Evolutionary conservation across 1,140 invertebrate species (phyloP).

Genomic region (Matsumurasca onukii): DNA sequence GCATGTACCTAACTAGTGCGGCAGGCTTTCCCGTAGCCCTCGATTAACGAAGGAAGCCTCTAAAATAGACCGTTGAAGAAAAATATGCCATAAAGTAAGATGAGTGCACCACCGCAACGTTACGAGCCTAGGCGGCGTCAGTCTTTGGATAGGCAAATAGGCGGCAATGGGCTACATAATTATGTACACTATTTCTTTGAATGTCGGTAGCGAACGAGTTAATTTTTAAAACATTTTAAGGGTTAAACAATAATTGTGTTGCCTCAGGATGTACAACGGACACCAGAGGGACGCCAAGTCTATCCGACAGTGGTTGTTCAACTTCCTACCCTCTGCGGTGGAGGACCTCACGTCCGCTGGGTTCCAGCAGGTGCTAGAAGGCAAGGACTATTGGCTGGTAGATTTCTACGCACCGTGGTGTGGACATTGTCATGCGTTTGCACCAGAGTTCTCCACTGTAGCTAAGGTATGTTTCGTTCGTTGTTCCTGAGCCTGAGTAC

Average conservation of each 20-base stretch:
- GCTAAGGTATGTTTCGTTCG: constrained; percentile 67
- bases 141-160: no score
- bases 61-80: no score
- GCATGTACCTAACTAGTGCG: no score
- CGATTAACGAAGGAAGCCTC: no score
- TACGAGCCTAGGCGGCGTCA: no score
- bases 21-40: no score
- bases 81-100: no score
- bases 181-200: no score
- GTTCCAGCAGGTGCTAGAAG: constrained; percentile 44
- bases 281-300: constrained; percentile 59
- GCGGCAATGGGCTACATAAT: no score
- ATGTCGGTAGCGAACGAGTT: not conserved
- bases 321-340: constrained; percentile 56
- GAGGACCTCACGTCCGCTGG: constrained; percentile 41
- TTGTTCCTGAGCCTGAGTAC: no score
- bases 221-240: not conserved
- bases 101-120: no score
- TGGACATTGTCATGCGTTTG: constrained; percentile 66
- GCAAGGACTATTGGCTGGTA: constrained; percentile 59
- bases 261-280: constrained; percentile 58
- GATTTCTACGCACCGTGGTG: constrained; percentile 78
- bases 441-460: constrained; percentile 66
- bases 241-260: not conserved
- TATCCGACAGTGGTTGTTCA: constrained; percentile 60